These are phyloP conservation scores for Stegodyphus dumicola DNA, from an alignment of 1,140 invertebrate species.

Conservation along the genomic window DNA sequence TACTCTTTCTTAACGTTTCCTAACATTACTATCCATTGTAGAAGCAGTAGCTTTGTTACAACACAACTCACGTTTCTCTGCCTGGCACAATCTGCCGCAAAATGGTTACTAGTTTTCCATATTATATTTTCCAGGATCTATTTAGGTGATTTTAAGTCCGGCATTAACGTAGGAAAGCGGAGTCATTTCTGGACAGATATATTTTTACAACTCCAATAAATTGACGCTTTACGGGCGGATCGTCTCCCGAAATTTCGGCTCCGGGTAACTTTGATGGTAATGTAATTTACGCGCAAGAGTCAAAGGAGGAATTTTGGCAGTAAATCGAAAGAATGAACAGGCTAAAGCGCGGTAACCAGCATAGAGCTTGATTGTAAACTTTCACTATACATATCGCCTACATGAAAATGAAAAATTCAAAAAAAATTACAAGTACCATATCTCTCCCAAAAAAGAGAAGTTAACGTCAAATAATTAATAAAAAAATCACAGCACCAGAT, in stretches of 20 bases:
- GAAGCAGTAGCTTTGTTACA: background rate
- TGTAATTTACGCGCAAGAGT: conserved; percentile 14
- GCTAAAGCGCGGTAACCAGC: no score
- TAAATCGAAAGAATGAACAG: no score
- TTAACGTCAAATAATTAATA: no score
- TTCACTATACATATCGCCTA: no score
- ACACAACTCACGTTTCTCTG: background rate
- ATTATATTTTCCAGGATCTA: background rate
- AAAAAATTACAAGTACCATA: no score
- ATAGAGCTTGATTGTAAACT: no score
- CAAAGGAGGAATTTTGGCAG: background rate
- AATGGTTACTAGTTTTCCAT: conserved; percentile 23
- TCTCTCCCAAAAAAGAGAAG: no score
- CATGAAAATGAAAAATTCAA: no score
- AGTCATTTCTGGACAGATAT: conserved; percentile 35
- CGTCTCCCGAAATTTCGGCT: background rate
- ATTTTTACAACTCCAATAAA: conserved; percentile 34
- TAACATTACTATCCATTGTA: no score
- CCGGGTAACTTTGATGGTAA: conserved; percentile 3
- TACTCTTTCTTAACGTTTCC: no score
- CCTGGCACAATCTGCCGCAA: background rate
- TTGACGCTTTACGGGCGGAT: conserved; percentile 14
- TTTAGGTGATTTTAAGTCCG: conserved; percentile 9
- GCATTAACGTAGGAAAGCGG: background rate
- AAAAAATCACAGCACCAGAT: no score